Percentiles rank a stretch among this genome's conserved stretches.
These are phyloP conservation scores for Alsophila aescularia DNA, from an alignment of 2,888 invertebrate genomes.

Conservation along the genomic window DNA sequence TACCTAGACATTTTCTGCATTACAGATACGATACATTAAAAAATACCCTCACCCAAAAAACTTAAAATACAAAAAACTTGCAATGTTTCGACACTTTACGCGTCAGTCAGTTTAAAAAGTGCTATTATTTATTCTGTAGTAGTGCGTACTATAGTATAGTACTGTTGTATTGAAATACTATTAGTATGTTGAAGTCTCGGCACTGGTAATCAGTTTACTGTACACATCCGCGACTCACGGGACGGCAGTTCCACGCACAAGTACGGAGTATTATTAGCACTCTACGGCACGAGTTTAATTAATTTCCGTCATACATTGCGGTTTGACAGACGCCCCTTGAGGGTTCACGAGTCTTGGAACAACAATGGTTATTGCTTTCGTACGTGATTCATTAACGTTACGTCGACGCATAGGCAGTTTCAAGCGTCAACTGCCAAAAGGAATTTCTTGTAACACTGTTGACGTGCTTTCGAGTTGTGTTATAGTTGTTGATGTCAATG, in stretches of 20 bases:
- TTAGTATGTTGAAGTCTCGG: not conserved
- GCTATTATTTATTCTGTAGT: too few relatives aligned
- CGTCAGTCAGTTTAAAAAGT: too few relatives aligned
- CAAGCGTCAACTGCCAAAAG: conserved; percentile 23
- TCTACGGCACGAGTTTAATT: conserved; percentile 30
- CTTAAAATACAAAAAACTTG: too few relatives aligned
- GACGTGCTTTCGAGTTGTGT: conserved; percentile 23
- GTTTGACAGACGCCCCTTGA: conserved; percentile 40
- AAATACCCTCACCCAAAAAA: too few relatives aligned
- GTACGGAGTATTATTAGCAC: conserved; percentile 14
- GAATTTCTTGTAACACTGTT: conserved; percentile 28
- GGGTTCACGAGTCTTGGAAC: conserved; percentile 30
- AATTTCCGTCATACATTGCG: conserved; percentile 37
- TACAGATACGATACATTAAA: too few relatives aligned
- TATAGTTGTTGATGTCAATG: conserved; percentile 25
- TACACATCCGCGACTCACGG: conserved; percentile 33
- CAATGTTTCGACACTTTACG: too few relatives aligned
- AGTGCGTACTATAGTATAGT: too few relatives aligned
- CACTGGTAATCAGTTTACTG: conserved; percentile 17
- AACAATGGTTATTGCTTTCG: conserved; percentile 39
- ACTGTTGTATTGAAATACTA: too few relatives aligned
- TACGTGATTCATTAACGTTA: conserved; percentile 39
- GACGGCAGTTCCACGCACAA: conserved; percentile 28
- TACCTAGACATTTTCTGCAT: too few relatives aligned
- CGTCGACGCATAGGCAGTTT: conserved; percentile 28